Base-by-base conservation (phyloP, 2,888 invertebrate species). In the Caenorhabditis sp. region DNA sequence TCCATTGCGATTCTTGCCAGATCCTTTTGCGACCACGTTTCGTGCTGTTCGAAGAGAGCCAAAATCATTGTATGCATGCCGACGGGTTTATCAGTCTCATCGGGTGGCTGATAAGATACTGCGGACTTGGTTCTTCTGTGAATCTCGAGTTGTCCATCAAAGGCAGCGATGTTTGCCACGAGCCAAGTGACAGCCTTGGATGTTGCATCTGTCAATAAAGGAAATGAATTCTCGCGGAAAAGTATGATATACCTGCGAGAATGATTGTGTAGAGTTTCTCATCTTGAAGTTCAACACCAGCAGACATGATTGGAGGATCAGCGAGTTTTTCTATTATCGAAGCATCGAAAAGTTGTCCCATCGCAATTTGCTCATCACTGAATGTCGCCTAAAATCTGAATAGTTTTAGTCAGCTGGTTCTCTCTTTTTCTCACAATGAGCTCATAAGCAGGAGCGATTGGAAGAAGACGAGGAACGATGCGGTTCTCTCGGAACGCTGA, bases 401-500 rank as follows among this genome's bases (percentile, higher is more conserved):
- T 38, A 38, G 38, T 6, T 31, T 31, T 28, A 10, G n/a, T 12
- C 8, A n/a, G n/a, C n/a, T n/a, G n/a, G n/a, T 24, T 49, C 28
- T 16, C 14, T 31, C 28, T 8, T 14, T 26, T 22, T 22, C 44
- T 19, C 56, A 85, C 85, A 22, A 70, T 80, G 0, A 83, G 38
- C 31, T 85, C 82, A 54, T 75, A 58, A 19, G 28, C 58, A 12
- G 87, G 87, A 24, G 87, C 73, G 12, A 68, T 51, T 38, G 85
- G 84, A 8, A 87, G 56, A 41, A 86, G 66, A n/a, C 82, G 59
- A 5, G 87, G 87, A 7, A 87, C 86, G 5, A 87, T 76, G 28
- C 74, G 54, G n/a, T 87, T 87, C 58, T 87, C 87, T 35, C 84
- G 81, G 81, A 87, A 87, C 0, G 85, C 87, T 87, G 77, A 59